A percentile compares a stretch with the other conserved stretches of the same genome.
phyloP scores from a whole-genome alignment of 2,888 invertebrate genomes.

The Acleris holmiana region DNA sequence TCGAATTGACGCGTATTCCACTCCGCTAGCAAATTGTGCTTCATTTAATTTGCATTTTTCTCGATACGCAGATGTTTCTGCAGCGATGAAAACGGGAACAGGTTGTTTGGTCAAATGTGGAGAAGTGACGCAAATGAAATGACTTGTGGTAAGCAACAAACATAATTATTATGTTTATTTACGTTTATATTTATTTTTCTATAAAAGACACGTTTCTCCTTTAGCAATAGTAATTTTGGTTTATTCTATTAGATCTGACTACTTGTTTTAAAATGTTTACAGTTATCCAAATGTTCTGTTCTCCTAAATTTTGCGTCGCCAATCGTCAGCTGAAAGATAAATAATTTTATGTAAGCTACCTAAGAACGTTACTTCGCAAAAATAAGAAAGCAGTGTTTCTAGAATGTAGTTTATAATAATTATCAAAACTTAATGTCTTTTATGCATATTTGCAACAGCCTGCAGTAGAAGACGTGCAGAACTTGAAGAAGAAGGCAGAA shows the following conservation, averaged over 20 bases:
- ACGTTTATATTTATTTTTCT: too few relatives aligned
- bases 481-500: slow-evolving; percentile 70
- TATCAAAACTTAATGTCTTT: background rate
- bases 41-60: slow-evolving; percentile 38
- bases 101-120: slow-evolving; percentile 88
- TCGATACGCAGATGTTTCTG: slow-evolving; percentile 86
- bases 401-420: background rate
- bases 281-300: too few relatives aligned
- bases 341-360: too few relatives aligned
- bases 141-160: slow-evolving; percentile 87
- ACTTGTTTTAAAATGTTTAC: too few relatives aligned
- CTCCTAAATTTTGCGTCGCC: too few relatives aligned
- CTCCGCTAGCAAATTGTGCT: slow-evolving; percentile 34
- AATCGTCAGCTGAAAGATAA: too few relatives aligned
- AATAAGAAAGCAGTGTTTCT: too few relatives aligned
- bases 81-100: slow-evolving; percentile 81
- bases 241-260: too few relatives aligned
- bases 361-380: too few relatives aligned
- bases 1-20: slow-evolving; percentile 26
- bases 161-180: background rate
- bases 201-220: too few relatives aligned
- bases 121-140: slow-evolving; percentile 83
- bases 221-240: too few relatives aligned
- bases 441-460: slow-evolving; percentile 59
- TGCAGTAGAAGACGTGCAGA: slow-evolving; percentile 86